Conservation (phyloP, 1,140 invertebrate species). For the Solenopsis fugax region DNA sequence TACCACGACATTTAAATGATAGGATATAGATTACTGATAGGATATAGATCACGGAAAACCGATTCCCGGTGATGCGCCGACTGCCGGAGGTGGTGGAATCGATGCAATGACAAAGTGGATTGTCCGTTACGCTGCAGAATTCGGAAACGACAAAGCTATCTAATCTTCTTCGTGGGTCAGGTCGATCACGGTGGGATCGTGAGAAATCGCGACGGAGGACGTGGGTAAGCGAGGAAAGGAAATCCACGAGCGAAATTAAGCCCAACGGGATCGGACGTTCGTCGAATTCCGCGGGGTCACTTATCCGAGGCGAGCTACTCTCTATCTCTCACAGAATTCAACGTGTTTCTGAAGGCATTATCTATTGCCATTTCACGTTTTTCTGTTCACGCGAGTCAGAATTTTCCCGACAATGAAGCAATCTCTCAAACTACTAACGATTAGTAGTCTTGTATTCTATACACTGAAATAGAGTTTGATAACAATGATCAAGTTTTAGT, state of each 20-base stretch:
- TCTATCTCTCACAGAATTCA: constrained; percentile 20
- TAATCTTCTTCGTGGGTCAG: constrained; percentile 64
- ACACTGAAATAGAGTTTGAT: too few species aligned
- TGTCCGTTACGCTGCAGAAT: constrained; percentile 44
- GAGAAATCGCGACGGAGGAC: constrained; percentile 64
- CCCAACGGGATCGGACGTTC: constrained; percentile 68
- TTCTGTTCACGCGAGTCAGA: constrained; percentile 30
- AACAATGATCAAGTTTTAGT: too few species aligned
- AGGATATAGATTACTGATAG: constrained; percentile 28
- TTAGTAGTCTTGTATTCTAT: not conserved
- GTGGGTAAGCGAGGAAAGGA: constrained; percentile 46
- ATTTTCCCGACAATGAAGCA: not conserved
- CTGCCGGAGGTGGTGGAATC: constrained; percentile 47
- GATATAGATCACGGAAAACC: constrained; percentile 45
- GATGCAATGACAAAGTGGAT: constrained; percentile 60
- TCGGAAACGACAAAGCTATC: constrained; percentile 39
- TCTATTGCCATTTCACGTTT: constrained; percentile 15
- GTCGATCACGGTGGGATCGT: constrained; percentile 64
- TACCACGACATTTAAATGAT: constrained; percentile 23
- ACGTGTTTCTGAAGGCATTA: constrained; percentile 41
- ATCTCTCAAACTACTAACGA: not conserved
- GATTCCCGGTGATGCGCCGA: not conserved
- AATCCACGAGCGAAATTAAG: constrained; percentile 67
- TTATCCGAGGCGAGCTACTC: constrained; percentile 46
- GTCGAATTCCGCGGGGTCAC: constrained; percentile 67